phyloP scores from a whole-genome alignment of 2,888 invertebrate genomes.

The Agapostemon virescens region DNA sequence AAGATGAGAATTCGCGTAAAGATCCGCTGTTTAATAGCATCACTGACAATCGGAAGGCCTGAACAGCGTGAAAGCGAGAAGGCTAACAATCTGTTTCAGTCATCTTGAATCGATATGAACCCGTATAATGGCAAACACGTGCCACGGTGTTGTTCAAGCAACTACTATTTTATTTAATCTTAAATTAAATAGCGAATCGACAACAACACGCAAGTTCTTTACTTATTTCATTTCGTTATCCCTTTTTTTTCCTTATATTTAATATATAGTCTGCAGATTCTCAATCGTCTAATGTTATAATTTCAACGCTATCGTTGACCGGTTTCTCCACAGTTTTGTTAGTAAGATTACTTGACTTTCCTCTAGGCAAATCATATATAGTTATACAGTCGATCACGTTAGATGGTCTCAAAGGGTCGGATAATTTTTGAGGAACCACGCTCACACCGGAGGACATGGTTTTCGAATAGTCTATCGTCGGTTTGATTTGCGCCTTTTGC shows the following conservation, averaged over 20 bases:
- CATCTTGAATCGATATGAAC: conserved; percentile 28
- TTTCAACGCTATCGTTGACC: conserved; percentile 74
- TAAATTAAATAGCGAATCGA: conserved; percentile 13
- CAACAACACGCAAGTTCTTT: background rate
- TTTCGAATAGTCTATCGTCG: conserved; percentile 70
- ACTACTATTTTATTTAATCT: background rate
- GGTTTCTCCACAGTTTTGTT: conserved; percentile 69
- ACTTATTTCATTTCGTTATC: background rate
- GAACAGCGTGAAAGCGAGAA: conserved; percentile 38
- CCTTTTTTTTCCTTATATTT: background rate
- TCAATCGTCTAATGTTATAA: conserved; percentile 78
- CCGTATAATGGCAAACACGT: conserved; percentile 1
- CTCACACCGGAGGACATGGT: conserved; percentile 68
- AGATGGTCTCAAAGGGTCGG: conserved; percentile 64
- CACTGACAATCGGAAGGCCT: conserved; percentile 20
- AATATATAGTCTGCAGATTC: background rate
- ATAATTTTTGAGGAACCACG: conserved; percentile 69
- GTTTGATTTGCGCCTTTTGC: conserved; percentile 70
- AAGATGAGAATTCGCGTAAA: background rate
- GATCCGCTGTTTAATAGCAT: background rate
- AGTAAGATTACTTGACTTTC: conserved; percentile 54
- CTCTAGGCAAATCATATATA: conserved; percentile 71
- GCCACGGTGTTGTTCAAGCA: conserved; percentile 7
- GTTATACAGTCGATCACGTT: conserved; percentile 66
- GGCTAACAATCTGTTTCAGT: conserved; percentile 44